A percentile compares a stretch with the other conserved stretches of the same genome.
Conservation (phyloP, 2,888 invertebrate genomes). For the Papilio gigon region DNA sequence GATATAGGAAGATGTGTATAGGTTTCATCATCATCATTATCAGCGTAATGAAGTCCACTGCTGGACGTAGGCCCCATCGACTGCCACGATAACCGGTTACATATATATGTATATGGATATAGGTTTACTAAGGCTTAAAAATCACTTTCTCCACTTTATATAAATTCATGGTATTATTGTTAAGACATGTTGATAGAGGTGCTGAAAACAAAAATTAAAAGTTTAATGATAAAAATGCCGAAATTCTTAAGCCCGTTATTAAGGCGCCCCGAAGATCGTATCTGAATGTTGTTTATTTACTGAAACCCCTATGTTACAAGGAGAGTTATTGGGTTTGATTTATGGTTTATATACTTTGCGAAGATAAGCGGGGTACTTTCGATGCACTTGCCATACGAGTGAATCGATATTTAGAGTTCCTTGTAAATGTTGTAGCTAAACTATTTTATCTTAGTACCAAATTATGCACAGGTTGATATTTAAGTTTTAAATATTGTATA, state of each 20-base stretch:
- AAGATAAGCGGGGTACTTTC: slow-evolving; percentile 37
- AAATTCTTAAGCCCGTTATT: slow-evolving; percentile 49
- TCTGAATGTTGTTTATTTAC: slow-evolving; percentile 52
- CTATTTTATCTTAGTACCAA: no score
- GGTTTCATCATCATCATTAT: no score
- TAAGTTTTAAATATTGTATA: no score
- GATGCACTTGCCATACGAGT: slow-evolving; percentile 40
- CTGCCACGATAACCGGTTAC: no score
- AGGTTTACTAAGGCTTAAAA: background rate
- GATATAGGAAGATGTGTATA: no score
- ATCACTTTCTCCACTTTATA: background rate
- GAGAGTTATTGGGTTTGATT: slow-evolving; percentile 37
- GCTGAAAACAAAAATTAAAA: slow-evolving; percentile 47
- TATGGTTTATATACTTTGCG: slow-evolving; percentile 34
- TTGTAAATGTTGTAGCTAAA: background rate
- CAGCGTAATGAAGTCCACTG: no score
- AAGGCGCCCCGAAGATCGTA: slow-evolving; percentile 48
- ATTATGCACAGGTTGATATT: no score
- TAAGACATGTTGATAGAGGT: slow-evolving; percentile 33
- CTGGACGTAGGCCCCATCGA: no score
- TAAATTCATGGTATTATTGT: slow-evolving; percentile 23
- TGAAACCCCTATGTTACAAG: slow-evolving; percentile 38
- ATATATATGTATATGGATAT: no score
- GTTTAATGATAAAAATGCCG: slow-evolving; percentile 51
- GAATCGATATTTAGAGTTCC: slow-evolving; percentile 36